phyloP scores from a whole-genome alignment of 2,888 invertebrate species.

The Sphaerophoria rueppellii region DNA sequence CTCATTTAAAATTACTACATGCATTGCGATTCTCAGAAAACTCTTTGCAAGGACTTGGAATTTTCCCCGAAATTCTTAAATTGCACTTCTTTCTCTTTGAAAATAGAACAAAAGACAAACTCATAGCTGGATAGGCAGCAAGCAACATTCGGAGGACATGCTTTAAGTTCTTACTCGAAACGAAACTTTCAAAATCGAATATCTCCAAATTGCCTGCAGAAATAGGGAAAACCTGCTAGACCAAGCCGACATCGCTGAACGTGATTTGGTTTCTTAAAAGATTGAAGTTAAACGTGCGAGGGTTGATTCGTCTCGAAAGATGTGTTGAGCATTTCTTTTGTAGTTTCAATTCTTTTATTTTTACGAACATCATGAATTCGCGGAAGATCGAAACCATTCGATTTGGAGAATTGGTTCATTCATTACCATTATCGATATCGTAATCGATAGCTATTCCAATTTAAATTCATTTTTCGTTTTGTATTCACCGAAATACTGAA shows the following conservation, averaged over 20 bases:
- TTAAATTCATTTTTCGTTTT: conserved; percentile 36
- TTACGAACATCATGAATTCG: conserved; percentile 23
- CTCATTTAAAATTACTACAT: background rate
- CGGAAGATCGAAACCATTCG: conserved; percentile 20
- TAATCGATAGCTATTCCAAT: conserved; percentile 41
- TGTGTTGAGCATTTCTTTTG: conserved; percentile 4
- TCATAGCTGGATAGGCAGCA: background rate
- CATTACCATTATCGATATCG: conserved; percentile 29
- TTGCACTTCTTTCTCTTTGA: background rate
- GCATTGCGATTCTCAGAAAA: background rate
- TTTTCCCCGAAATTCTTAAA: background rate
- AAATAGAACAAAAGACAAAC: background rate
- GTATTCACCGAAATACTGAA: background rate
- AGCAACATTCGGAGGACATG: background rate
- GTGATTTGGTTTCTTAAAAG: conserved; percentile 48
- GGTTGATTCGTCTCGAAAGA: too few relatives aligned
- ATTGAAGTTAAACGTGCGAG: background rate
- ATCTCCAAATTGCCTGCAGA: conserved; percentile 14
- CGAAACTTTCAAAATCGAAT: conserved; percentile 13
- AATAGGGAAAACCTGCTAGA: background rate
- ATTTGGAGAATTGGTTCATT: conserved; percentile 17
- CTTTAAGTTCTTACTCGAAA: background rate
- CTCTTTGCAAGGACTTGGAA: background rate
- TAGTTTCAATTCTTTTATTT: background rate
- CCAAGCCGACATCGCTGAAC: conserved; percentile 8